These are phyloP conservation scores for Dicentrarchus labrax DNA, from an alignment of 2,113 vertebrate genomes.

Conservation along the genomic window DNA sequence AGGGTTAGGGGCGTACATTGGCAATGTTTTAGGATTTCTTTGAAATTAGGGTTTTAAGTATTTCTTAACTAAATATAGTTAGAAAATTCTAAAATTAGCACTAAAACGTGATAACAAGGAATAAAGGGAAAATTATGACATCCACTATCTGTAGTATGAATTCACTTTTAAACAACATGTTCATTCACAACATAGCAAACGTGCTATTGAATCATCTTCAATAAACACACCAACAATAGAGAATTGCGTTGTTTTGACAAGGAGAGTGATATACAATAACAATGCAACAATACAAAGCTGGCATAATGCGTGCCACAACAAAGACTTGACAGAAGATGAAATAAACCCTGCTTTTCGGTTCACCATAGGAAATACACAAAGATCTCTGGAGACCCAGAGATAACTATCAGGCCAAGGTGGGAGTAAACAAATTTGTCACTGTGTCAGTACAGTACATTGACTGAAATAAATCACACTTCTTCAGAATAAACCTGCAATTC, in stretches of 20 bases:
- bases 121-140: background rate
- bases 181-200: background rate
- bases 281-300: slow-evolving; percentile 26
- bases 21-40: background rate
- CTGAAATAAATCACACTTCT: background rate
- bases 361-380: slow-evolving; percentile 41
- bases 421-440: slow-evolving; percentile 20
- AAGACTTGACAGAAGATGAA: slow-evolving; percentile 58
- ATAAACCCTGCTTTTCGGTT: slow-evolving; percentile 40
- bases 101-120: background rate
- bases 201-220: background rate
- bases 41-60: background rate
- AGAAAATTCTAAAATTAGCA: background rate
- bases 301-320: slow-evolving; percentile 46
- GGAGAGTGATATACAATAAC: slow-evolving; percentile 4
- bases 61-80: background rate
- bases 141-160: background rate
- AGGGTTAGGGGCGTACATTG: no score
- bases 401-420: background rate
- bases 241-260: slow-evolving; percentile 36
- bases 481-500: background rate
- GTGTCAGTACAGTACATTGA: background rate
- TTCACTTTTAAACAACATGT: background rate
- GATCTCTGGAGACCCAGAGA: slow-evolving; percentile 11
- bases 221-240: slow-evolving; percentile 14